Evolutionary conservation across 2,888 invertebrate genomes (phyloP), one percentile per base, ranked within the genome.

Genomic region (Habrosyne pyritoides): DNA sequence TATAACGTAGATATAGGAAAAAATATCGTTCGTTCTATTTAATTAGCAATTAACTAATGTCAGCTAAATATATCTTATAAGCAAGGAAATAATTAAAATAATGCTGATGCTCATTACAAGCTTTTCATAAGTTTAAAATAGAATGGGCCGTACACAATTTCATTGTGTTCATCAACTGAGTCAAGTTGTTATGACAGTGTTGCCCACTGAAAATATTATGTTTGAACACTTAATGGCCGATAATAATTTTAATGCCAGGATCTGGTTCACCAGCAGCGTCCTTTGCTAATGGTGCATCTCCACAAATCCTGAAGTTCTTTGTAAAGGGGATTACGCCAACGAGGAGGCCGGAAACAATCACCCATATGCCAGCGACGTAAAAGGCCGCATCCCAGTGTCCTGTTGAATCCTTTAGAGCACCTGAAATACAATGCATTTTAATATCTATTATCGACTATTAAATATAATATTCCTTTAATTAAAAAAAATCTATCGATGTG

Each of bases 291-390:
- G 91, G 69, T 73, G 94, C 94, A 83, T 79, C 75, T 7, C 91
- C 91, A 54, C 89, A 84, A n/a, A 95, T 93, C 50, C 94, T 93
- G 68, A 94, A 93, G 76, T 95, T 95, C 71, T 93, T 94, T 6
- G 95, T 95, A 71, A 89, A 94, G 0, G 95, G 95, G 64, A 96
- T 95, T 2, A 95, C 85, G 0, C 93, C 94, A 10, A 96, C 94
- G 0, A 96, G 83, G 0, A 95, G 66, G 28, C 98, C 98, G 26
- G 97, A 95, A 21, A 97, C 84, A 18, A 96, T 93, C 54, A 98
- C 97, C 94, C 97, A 97, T 49, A 96, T 87, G 14, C 97, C 97
- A 33, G 97, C 96, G 64, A 96, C 94, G 81, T 96, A 95, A 86
- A 97, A 98, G 0, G 97, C 95, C 60, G 95, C 93, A 67, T 96